A percentile compares a stretch with the other conserved stretches of the same genome.
Evolutionary conservation across 2,888 invertebrate species (phyloP).

Genomic region (Drosophila cognata): DNA sequence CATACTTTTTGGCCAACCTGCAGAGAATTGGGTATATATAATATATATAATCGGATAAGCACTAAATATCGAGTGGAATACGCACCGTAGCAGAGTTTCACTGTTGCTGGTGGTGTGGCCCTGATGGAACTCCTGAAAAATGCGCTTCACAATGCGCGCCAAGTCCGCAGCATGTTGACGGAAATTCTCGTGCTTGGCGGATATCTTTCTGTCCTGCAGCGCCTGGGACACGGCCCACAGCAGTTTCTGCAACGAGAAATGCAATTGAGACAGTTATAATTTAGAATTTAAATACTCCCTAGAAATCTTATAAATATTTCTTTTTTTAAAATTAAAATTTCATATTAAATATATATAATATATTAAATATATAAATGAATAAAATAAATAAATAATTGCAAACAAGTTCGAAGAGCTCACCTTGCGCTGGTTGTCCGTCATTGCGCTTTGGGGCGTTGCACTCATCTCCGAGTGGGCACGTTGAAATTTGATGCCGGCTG

Average conservation of each 20-base stretch:
- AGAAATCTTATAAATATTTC: too few species aligned
- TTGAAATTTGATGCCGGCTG: slow-evolving; percentile 60
- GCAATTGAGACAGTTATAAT: not conserved
- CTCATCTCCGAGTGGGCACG: slow-evolving; percentile 78
- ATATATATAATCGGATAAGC: not conserved
- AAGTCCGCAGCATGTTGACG: slow-evolving; percentile 89
- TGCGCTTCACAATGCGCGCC: slow-evolving; percentile 88
- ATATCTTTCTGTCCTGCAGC: slow-evolving; percentile 89
- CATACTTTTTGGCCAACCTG: slow-evolving; percentile 89
- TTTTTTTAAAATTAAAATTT: too few species aligned
- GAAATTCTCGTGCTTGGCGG: slow-evolving; percentile 88
- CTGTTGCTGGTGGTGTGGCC: slow-evolving; percentile 90
- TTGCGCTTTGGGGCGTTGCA: slow-evolving; percentile 61
- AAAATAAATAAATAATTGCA: not conserved
- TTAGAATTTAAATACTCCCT: not conserved
- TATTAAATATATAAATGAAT: not conserved
- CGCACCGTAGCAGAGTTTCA: slow-evolving; percentile 89
- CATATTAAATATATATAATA: too few species aligned
- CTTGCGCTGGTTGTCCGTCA: slow-evolving; percentile 84
- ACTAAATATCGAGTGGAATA: not conserved
- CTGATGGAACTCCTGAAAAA: slow-evolving; percentile 87
- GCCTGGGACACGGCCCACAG: slow-evolving; percentile 93
- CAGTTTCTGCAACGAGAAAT: slow-evolving; percentile 87
- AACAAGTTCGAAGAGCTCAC: slow-evolving; percentile 35
- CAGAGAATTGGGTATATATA: slow-evolving; percentile 7